These are phyloP conservation scores for Eretmochelys imbricata DNA, from an alignment of 2,113 vertebrate genomes.

Conservation along the genomic window DNA sequence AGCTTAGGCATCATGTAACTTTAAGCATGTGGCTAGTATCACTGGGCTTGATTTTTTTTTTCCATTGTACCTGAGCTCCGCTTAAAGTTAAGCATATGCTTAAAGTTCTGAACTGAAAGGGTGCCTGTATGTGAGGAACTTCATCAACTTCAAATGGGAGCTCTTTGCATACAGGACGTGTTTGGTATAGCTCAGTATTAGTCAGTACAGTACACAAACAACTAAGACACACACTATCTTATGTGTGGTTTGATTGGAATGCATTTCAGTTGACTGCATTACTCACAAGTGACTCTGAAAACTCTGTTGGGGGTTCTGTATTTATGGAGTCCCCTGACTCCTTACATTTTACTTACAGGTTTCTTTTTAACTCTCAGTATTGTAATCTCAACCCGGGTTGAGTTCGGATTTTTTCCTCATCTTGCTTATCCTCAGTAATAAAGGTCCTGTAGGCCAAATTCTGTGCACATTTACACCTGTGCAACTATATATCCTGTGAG, in stretches of 20 bases:
- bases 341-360: not conserved
- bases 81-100: not conserved
- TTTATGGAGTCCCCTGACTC: not conserved
- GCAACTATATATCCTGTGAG: not conserved
- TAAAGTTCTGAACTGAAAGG: not conserved
- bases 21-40: not conserved
- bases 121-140: not conserved
- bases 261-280: not conserved
- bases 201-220: not conserved
- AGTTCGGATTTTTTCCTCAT: not conserved
- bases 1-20: not conserved
- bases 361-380: not conserved
- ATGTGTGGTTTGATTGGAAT: not conserved
- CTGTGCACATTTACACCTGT: not conserved
- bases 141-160: not conserved
- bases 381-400: not conserved
- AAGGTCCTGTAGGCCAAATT: not conserved
- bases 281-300: not conserved
- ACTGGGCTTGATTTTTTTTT: not conserved
- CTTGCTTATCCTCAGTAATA: not conserved
- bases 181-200: not conserved
- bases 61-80: not conserved
- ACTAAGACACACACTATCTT: not conserved
- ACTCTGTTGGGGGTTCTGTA: not conserved
- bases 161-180: rapidly evolving